These are phyloP conservation scores for Amniataba percoides DNA, from an alignment of 2,797 vertebrate genomes.

Conservation along the genomic window DNA sequence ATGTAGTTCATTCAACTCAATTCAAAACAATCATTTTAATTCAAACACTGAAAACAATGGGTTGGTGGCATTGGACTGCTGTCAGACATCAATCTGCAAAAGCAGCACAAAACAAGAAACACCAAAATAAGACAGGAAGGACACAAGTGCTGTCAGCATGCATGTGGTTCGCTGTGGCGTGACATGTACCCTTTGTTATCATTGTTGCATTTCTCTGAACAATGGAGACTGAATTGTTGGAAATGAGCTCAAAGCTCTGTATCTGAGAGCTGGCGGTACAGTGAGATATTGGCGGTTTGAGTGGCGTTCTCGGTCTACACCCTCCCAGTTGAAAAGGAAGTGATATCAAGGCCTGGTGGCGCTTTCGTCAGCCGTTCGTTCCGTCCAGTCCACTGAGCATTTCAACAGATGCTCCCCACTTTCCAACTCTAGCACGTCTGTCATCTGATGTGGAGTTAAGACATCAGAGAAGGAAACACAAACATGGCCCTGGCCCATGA, in stretches of 20 bases:
- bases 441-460: slow-evolving; percentile 59
- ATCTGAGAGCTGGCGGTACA: slow-evolving; percentile 32
- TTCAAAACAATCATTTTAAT: neutral
- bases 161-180: neutral
- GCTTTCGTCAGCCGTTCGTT: slow-evolving; percentile 1
- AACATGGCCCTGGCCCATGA: slow-evolving; percentile 63
- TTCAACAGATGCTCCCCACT: slow-evolving; percentile 53
- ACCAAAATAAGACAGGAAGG: neutral
- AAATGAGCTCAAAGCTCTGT: slow-evolving; percentile 40
- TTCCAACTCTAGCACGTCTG: slow-evolving; percentile 32
- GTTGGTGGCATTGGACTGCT: neutral
- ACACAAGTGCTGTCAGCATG: slow-evolving; percentile 6
- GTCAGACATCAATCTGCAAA: slow-evolving; percentile 5
- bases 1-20: neutral
- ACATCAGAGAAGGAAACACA: slow-evolving; percentile 69
- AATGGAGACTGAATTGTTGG: slow-evolving; percentile 26
- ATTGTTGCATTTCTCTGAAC: slow-evolving; percentile 25
- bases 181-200: neutral
- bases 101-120: slow-evolving; percentile 6
- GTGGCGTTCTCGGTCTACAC: neutral
- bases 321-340: slow-evolving; percentile 12
- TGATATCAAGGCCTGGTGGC: neutral
- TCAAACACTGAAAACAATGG: neutral
- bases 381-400: slow-evolving; percentile 28
- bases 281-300: slow-evolving; percentile 11